Conservation (phyloP, 1,140 invertebrate genomes). For the Semibalanus balanoides region DNA sequence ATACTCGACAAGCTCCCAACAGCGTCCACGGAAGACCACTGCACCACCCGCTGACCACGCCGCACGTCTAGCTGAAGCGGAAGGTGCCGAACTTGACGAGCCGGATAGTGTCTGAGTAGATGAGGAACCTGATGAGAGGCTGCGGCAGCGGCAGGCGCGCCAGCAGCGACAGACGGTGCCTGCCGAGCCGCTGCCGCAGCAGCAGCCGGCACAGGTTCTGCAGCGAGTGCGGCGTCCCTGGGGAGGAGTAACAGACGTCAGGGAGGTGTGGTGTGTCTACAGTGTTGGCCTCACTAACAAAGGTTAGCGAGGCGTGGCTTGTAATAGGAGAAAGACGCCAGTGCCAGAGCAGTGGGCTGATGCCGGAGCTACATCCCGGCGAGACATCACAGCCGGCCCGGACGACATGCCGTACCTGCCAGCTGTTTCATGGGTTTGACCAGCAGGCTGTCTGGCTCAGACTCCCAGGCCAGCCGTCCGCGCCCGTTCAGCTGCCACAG, state of each 20-base stretch:
- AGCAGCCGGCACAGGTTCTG: background rate
- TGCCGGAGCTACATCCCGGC: too few relatives aligned
- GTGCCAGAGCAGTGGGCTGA: too few relatives aligned
- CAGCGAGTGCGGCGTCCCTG: constrained; percentile 1
- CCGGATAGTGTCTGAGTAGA: background rate
- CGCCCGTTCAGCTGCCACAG: background rate
- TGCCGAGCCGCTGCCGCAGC: background rate
- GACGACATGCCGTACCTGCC: background rate
- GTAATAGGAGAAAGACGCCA: too few relatives aligned
- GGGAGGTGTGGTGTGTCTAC: too few relatives aligned
- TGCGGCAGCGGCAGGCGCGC: background rate
- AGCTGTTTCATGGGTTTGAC: background rate
- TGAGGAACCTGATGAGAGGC: background rate
- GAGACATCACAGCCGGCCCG: too few relatives aligned
- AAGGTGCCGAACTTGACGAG: background rate
- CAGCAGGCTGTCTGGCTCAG: background rate
- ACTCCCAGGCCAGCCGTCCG: background rate
- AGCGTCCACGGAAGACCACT: too few relatives aligned
- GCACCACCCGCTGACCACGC: too few relatives aligned
- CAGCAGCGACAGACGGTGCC: background rate
- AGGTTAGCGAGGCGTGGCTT: too few relatives aligned
- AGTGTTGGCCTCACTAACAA: too few relatives aligned
- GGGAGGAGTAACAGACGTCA: too few relatives aligned
- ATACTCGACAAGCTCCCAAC: too few relatives aligned
- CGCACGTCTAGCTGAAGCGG: background rate